Evolutionary conservation across 2,113 vertebrate species (phyloP), one percentile per base, ranked within the genome.

Genomic region (Balaeniceps rex): DNA sequence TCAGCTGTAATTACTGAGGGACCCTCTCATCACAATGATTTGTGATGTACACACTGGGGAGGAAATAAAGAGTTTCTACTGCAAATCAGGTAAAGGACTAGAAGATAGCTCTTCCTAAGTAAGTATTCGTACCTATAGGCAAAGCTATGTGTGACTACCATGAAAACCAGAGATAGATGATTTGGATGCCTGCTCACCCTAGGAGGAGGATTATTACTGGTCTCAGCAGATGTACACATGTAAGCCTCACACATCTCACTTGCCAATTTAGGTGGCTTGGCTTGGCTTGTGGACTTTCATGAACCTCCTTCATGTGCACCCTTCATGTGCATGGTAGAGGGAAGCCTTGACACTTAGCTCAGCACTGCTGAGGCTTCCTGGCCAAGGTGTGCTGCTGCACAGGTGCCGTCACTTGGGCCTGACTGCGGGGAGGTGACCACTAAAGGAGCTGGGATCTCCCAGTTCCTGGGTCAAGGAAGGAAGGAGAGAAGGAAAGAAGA

Each of bases 371-470:
- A 85, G 28, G 26, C 3, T 34, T 54, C 11, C 15, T 40, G 29
- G 22, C 24, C 21, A 11, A 57, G 42, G 34, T 49, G 66, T 79
- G 66, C 7, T 79, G 28, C 40, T 66, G 33, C 29, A 19, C 40
- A 87, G 66, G 3, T 94, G 74, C 14, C 26, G 25, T 54, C 47
- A 12, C 12, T 93, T 77, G 12, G 40, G 3, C 25, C 14, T 52
- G 49, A 29, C 0, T 57, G 25, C 17, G 24, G 46, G 19, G 36
- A 72, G 26, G 5, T 46, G 8, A 42, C 4, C 28, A 63, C 9
- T 3, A n/a, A 40, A 14, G 28, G 7, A 44, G 34, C 2, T 17
- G 31, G 5, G 23, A 0, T 38, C 2, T 7, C 0, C 0, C 0
- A 0, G 22, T 29, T 34, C 4, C 28, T 12, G 2, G 15, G 2